Evolutionary conservation across 2,113 vertebrate genomes (phyloP).

Genomic region (Albula glossodonta): DNA sequence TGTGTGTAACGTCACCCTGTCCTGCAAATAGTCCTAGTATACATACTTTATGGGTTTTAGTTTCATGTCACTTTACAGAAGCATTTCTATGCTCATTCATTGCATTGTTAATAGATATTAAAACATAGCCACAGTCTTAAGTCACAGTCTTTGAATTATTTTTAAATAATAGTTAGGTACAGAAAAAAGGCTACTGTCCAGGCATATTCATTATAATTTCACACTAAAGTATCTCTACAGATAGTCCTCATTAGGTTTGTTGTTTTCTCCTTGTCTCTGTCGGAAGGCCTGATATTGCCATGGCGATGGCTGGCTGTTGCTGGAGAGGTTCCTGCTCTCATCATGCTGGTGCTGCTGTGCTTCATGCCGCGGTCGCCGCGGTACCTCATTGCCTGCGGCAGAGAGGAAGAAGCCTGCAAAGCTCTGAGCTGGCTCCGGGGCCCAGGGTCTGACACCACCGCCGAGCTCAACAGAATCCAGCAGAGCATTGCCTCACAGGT

Average conservation of each 20-base stretch:
- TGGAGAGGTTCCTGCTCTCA: constrained; percentile 75
- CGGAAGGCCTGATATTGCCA: constrained; percentile 75
- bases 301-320: constrained; percentile 91
- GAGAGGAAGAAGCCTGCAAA: constrained; percentile 64
- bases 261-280: neutral
- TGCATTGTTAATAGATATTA: too few species aligned
- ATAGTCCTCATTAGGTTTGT: neutral
- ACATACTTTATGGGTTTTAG: too few species aligned
- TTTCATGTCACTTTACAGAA: too few species aligned
- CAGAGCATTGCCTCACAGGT: constrained; percentile 71
- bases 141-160: too few species aligned
- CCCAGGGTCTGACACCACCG: constrained; percentile 55
- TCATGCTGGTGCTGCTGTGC: constrained; percentile 79
- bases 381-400: constrained; percentile 81
- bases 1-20: too few species aligned
- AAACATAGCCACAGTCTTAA: too few species aligned
- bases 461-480: constrained; percentile 76
- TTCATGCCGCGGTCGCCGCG: constrained; percentile 92
- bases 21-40: too few species aligned
- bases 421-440: constrained; percentile 85
- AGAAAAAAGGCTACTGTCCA: neutral
- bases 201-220: neutral
- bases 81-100: too few species aligned
- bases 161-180: too few species aligned
- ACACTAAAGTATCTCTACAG: neutral